Conservation (phyloP, 1,140 invertebrate species). For the Magallana ariakensis region DNA sequence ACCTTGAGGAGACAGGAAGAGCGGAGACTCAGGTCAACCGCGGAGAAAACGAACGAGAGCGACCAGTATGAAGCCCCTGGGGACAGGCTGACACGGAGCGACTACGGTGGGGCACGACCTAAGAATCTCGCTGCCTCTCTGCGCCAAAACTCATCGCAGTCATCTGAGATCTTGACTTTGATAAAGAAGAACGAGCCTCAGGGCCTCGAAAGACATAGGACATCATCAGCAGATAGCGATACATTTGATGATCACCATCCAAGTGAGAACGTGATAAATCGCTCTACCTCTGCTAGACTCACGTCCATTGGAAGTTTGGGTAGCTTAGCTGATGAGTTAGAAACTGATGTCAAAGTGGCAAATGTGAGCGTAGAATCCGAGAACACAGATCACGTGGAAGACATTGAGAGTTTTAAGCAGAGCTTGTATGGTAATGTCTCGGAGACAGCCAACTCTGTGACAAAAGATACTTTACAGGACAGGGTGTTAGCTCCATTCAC, state of each 20-base stretch:
- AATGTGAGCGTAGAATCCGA: constrained; percentile 20
- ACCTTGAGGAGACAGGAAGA: constrained; percentile 17
- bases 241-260: constrained; percentile 35
- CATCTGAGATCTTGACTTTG: not conserved
- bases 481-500: constrained; percentile 1
- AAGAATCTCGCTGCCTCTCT: constrained; percentile 35
- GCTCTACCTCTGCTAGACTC: not conserved
- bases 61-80: not conserved
- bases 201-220: not conserved
- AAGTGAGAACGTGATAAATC: not conserved
- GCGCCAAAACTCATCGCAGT: not conserved
- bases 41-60: not conserved
- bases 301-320: not conserved
- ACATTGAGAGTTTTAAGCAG: constrained; percentile 51
- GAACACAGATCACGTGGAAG: not conserved
- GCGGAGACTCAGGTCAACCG: not conserved
- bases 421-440: constrained; percentile 36
- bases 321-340: not conserved
- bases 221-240: constrained; percentile 3
- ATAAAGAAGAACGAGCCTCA: not conserved
- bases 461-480: not conserved
- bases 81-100: not conserved
- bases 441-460: not conserved
- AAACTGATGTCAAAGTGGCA: not conserved
- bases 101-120: constrained; percentile 61